Evolutionary conservation across 2,113 vertebrate genomes (phyloP).

Genomic region (Shinisaurus crocodilurus): DNA sequence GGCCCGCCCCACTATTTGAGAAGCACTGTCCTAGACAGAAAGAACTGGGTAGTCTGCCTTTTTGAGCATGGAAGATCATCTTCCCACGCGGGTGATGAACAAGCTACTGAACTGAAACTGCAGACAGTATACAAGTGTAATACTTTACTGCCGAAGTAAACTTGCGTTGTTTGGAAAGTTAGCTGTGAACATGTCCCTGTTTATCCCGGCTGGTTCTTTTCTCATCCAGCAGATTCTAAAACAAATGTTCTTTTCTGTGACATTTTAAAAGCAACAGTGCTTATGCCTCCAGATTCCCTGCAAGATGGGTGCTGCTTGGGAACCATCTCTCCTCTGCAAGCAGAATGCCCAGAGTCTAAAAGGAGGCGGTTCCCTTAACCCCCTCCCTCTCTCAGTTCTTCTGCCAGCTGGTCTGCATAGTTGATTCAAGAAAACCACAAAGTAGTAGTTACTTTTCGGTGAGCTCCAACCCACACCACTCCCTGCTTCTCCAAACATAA

Average conservation of each 20-base stretch:
- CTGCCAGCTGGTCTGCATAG: constrained; percentile 31
- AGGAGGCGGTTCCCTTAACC: background rate
- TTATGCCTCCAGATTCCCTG: background rate
- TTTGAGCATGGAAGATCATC: too few species aligned
- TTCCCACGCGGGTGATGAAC: too few species aligned
- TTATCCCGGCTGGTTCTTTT: background rate
- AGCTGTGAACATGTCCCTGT: background rate
- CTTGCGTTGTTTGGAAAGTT: background rate
- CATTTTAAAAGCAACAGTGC: background rate
- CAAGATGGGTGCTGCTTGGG: background rate
- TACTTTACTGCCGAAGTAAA: background rate
- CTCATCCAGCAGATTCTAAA: background rate
- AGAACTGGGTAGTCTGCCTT: background rate
- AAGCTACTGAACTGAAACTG: background rate
- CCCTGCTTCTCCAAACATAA: constrained; percentile 7
- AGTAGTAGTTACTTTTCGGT: background rate
- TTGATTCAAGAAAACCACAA: constrained; percentile 33
- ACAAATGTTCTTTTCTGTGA: background rate
- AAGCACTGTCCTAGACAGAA: too few species aligned
- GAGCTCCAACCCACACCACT: background rate
- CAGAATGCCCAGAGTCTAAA: background rate
- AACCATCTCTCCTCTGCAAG: background rate
- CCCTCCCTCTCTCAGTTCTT: constrained; percentile 29
- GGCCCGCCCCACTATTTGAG: too few species aligned
- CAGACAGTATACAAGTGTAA: background rate